Evolutionary conservation across 2,113 vertebrate genomes (phyloP).

Genomic region (Cheilinus undulatus): DNA sequence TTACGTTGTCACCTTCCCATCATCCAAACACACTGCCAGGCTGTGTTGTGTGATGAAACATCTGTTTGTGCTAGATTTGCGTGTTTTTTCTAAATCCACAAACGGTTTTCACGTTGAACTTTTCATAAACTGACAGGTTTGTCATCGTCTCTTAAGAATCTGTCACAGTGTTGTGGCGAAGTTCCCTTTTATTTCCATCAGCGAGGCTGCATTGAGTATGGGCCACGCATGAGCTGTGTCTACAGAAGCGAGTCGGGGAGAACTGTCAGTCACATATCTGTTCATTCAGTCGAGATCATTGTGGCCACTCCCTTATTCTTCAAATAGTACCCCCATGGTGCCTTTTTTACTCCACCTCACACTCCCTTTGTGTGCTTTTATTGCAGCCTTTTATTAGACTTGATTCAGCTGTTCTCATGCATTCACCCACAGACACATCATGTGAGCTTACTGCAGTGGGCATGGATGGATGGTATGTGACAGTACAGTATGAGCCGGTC

Average conservation of each 20-base stretch:
- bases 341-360: not conserved
- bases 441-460: conserved; percentile 7
- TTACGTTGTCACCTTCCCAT: no score
- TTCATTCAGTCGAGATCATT: conserved; percentile 1
- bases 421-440: no score
- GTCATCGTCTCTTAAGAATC: conserved; percentile 13
- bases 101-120: not conserved
- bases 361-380: not conserved
- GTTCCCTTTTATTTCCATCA: not conserved
- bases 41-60: no score
- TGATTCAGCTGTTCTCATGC: conserved; percentile 6
- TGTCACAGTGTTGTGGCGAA: not conserved
- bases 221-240: not conserved
- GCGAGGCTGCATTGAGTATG: conserved; percentile 5
- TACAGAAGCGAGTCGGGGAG: not conserved
- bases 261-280: conserved; percentile 3
- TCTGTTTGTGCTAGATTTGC: not conserved
- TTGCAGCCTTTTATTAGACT: not conserved
- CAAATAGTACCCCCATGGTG: not conserved
- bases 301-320: conserved; percentile 1
- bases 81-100: not conserved
- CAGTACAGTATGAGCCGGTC: conserved; percentile 18
- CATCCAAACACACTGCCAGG: no score
- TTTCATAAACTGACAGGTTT: not conserved
- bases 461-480: conserved; percentile 23